Conservation (phyloP, 2,113 vertebrate genomes). For the Galemys pyrenaicus region DNA sequence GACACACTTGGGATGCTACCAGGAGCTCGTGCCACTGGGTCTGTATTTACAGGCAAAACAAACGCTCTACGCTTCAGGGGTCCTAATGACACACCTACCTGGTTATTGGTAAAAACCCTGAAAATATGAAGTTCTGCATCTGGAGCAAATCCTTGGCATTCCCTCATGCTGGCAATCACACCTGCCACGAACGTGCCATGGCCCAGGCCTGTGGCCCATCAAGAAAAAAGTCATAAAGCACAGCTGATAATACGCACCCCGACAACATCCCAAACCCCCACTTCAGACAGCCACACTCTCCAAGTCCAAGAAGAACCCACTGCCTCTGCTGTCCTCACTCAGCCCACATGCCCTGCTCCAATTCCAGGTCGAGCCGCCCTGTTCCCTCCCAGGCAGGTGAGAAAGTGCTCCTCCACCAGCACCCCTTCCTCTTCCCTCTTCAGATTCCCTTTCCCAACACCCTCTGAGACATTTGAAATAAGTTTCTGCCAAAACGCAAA, state of each 20-base stretch:
- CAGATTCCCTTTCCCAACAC: neutral
- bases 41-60: accelerated
- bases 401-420: neutral
- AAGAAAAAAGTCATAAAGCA: neutral
- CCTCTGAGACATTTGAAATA: neutral
- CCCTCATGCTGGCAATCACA: conserved; percentile 99
- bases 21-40: accelerated
- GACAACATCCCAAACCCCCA: neutral
- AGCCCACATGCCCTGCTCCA: no score
- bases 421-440: neutral
- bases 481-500: neutral
- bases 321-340: neutral
- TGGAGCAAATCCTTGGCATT: conserved; percentile 98
- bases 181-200: conserved; percentile 99
- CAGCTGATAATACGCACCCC: accelerated
- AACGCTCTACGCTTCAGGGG: neutral
- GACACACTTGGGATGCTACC: accelerated
- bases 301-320: neutral
- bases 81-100: conserved; percentile 85
- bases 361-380: neutral
- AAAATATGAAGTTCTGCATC: conserved; percentile 99
- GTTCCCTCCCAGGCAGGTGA: accelerated
- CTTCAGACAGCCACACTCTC: accelerated
- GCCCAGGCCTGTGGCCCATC: conserved; percentile 89
- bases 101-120: conserved; percentile 99